A percentile compares a stretch with the other conserved stretches of the same genome.
These are phyloP conservation scores for Micronycteris hirsuta DNA, from an alignment of 2,113 vertebrate genomes.

Conservation along the genomic window DNA sequence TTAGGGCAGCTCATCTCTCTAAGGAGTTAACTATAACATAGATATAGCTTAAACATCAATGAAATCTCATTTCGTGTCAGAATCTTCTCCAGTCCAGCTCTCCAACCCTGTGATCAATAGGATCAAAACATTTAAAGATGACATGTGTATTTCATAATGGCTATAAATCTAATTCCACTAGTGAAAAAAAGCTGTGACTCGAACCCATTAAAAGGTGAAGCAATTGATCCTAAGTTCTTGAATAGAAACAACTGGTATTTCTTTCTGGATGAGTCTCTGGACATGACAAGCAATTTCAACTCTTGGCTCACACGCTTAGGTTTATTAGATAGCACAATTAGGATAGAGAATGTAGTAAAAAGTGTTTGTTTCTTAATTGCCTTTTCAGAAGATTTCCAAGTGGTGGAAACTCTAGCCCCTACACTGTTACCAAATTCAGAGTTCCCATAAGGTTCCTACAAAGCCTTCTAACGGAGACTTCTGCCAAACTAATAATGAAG, in stretches of 20 bases:
- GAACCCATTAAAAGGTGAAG: neutral
- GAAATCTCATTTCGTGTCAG: neutral
- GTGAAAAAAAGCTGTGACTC: neutral
- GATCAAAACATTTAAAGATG: slow-evolving; percentile 30
- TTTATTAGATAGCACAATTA: neutral
- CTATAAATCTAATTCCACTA: neutral
- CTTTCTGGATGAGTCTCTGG: neutral
- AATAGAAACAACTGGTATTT: neutral
- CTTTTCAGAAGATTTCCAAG: neutral
- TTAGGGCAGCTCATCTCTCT: neutral
- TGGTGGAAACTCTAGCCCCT: neutral
- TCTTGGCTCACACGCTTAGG: neutral
- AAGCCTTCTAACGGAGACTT: neutral
- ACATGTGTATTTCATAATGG: neutral
- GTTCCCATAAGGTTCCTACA: neutral
- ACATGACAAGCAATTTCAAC: neutral
- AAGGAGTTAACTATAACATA: neutral
- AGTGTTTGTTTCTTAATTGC: neutral
- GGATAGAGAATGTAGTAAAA: neutral
- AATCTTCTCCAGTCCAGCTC: neutral
- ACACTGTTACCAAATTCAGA: neutral
- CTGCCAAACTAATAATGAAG: neutral
- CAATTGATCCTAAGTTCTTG: neutral
- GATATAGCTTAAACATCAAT: slow-evolving; percentile 5
- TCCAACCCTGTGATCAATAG: neutral